Percentiles rank a stretch among this genome's conserved stretches.
phyloP scores from a whole-genome alignment of 2,797 vertebrate genomes.

The Acrossocheilus fasciatus region DNA sequence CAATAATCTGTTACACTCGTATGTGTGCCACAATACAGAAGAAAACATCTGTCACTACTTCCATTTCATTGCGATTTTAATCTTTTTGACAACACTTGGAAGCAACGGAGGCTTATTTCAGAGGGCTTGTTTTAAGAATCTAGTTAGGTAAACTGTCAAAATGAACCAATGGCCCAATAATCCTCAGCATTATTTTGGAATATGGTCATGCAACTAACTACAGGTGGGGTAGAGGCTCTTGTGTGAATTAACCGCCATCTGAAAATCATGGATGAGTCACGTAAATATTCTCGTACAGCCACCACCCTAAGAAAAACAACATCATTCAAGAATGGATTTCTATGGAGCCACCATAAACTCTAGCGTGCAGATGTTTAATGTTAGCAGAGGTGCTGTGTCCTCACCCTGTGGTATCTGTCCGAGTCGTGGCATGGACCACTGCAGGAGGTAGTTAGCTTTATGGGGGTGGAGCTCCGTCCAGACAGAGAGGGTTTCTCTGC shows the following conservation, averaged over 20 bases:
- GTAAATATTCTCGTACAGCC: background rate
- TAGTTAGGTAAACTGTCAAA: background rate
- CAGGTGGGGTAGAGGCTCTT: background rate
- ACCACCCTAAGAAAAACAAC: background rate
- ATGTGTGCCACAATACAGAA: background rate
- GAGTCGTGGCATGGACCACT: conserved; percentile 88
- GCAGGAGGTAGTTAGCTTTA: conserved; percentile 93
- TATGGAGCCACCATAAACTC: background rate
- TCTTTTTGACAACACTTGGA: background rate
- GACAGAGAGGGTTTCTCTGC: conserved; percentile 85
- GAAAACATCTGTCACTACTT: background rate
- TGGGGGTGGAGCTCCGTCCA: conserved; percentile 78
- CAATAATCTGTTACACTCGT: background rate
- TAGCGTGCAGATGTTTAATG: background rate
- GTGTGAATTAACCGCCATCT: background rate
- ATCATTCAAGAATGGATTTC: background rate
- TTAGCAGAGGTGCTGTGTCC: conserved; percentile 31
- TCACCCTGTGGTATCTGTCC: conserved; percentile 87
- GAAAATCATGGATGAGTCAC: background rate
- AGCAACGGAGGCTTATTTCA: background rate
- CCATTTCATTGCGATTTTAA: background rate
- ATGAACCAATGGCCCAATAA: background rate
- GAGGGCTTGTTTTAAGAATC: background rate
- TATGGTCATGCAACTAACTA: background rate
- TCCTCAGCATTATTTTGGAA: background rate